phyloP scores from a whole-genome alignment of 2,888 invertebrate genomes.

The Tinea pellionella region DNA sequence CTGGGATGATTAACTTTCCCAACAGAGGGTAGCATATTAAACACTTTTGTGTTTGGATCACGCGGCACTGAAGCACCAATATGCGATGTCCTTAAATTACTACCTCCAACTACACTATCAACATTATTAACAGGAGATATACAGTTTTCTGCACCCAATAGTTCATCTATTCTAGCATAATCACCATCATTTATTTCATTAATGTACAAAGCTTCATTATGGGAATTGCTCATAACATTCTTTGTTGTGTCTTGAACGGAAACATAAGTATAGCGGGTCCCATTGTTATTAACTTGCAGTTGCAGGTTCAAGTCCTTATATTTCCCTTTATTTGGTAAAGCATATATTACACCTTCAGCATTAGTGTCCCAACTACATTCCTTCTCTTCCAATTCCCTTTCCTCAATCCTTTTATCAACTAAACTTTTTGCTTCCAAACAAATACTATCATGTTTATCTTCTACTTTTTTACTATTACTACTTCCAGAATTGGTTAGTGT shows the following conservation, averaged over 20 bases:
- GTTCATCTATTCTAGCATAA: conserved; percentile 57
- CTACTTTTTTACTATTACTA: conserved; percentile 21
- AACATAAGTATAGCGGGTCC: conserved; percentile 58
- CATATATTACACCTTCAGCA: conserved; percentile 63
- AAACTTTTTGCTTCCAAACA: conserved; percentile 6
- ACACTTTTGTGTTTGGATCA: conserved; percentile 38
- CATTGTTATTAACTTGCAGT: conserved; percentile 60
- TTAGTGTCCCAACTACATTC: conserved; percentile 71
- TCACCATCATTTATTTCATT: conserved; percentile 56
- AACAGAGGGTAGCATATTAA: conserved; percentile 50
- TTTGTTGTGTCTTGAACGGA: conserved; percentile 54
- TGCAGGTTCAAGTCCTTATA: conserved; percentile 61
- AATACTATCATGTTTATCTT: conserved; percentile 26
- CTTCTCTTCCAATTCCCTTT: conserved; percentile 63
- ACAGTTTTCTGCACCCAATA: conserved; percentile 55
- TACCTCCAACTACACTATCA: conserved; percentile 29
- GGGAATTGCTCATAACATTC: conserved; percentile 58
- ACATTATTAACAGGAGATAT: conserved; percentile 43
- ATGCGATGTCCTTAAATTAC: conserved; percentile 54
- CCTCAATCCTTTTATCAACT: conserved; percentile 39
- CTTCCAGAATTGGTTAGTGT: conserved; percentile 47
- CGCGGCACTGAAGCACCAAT: conserved; percentile 37
- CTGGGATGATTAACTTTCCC: conserved; percentile 49
- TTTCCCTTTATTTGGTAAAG: conserved; percentile 61
- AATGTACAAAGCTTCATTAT: conserved; percentile 54